These are phyloP conservation scores for Mesembrinibis cayennensis DNA, from an alignment of 2,113 vertebrate genomes.

Conservation along the genomic window DNA sequence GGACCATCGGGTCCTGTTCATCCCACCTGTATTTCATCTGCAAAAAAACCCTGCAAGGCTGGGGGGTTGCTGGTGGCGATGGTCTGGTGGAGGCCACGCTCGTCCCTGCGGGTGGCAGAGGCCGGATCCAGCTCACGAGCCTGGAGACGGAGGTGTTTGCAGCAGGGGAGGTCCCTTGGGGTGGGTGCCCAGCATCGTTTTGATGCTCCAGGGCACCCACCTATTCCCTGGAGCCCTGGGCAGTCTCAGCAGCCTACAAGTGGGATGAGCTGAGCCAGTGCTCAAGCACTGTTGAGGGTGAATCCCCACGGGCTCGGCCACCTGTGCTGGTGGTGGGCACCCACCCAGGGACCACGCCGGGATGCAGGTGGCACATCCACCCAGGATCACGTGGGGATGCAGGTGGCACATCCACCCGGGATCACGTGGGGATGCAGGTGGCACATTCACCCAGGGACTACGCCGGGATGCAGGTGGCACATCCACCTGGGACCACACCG, in stretches of 20 bases:
- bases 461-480: accelerated
- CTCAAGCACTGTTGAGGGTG: accelerated
- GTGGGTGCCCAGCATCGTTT: accelerated
- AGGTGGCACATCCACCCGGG: background rate
- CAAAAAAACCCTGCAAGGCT: accelerated
- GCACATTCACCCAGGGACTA: background rate
- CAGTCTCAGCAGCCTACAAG: background rate
- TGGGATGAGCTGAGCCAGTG: background rate
- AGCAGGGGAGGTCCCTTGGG: too few species aligned
- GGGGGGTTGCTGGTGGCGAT: background rate
- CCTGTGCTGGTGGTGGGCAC: background rate
- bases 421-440: background rate
- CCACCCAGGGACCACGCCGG: accelerated
- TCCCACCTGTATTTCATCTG: too few species aligned
- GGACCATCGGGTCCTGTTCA: accelerated
- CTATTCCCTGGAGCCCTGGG: background rate
- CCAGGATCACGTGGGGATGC: accelerated
- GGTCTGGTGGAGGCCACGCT: accelerated
- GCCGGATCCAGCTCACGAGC: accelerated
- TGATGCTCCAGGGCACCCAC: accelerated
- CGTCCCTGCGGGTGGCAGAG: accelerated
- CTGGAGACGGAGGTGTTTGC: background rate
- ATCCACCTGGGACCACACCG: accelerated
- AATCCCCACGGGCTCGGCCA: accelerated
- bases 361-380: background rate